A percentile compares a stretch with the other conserved stretches of the same genome.
Conservation (phyloP, 2,797 vertebrate species). For the Acipenser ruthenus region DNA sequence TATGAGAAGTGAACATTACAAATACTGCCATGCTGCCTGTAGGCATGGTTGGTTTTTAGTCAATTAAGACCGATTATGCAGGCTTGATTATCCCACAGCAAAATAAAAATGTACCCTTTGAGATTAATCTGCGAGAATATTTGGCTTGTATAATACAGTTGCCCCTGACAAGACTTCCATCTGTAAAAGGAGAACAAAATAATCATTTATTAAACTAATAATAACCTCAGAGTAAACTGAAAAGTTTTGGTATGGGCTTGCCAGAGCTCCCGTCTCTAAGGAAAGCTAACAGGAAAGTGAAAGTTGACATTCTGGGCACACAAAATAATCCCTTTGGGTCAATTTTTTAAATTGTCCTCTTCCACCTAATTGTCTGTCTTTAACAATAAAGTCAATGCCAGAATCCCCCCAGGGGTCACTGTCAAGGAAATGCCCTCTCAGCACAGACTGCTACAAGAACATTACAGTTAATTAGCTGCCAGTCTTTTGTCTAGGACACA, state of each 20-base stretch:
- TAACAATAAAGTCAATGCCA: conserved; percentile 23
- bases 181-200: conserved; percentile 61
- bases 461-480: conserved; percentile 27
- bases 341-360: conserved; percentile 16
- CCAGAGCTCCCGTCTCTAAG: conserved; percentile 40
- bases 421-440: conserved; percentile 39
- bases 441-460: conserved; percentile 31
- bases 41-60: too few relatives aligned
- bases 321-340: conserved; percentile 12
- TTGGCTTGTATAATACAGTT: conserved; percentile 32
- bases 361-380: conserved; percentile 20
- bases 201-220: conserved; percentile 33
- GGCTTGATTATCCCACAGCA: too few relatives aligned
- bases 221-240: conserved; percentile 47
- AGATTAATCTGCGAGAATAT: conserved; percentile 27
- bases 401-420: conserved; percentile 29
- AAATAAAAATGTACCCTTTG: too few relatives aligned
- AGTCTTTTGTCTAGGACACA: conserved; percentile 18
- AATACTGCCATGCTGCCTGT: too few relatives aligned
- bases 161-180: conserved; percentile 50
- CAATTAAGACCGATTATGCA: too few relatives aligned
- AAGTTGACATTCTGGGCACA: conserved; percentile 26
- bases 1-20: too few relatives aligned
- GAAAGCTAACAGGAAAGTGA: conserved; percentile 23
- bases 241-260: conserved; percentile 28